Conservation (phyloP, 1,140 invertebrate species). For the Nymphalis io region DNA sequence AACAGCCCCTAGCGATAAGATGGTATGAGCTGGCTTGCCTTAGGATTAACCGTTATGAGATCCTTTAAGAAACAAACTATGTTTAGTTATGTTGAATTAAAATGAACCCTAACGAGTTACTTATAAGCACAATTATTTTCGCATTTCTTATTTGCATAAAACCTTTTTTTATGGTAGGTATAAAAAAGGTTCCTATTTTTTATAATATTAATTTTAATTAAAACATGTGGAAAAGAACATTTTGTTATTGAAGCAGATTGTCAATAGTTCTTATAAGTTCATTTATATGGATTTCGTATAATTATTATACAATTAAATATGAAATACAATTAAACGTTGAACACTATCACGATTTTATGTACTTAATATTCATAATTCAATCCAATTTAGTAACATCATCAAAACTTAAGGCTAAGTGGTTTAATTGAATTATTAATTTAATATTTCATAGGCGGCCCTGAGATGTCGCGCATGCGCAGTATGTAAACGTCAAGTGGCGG, state of each 20-base stretch:
- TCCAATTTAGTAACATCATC: slow-evolving; percentile 32
- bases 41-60: slow-evolving; percentile 10
- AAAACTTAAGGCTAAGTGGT: slow-evolving; percentile 34
- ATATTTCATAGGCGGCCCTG: slow-evolving; percentile 51
- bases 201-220: too few species aligned
- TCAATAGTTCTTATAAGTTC: too few species aligned
- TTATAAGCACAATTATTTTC: too few species aligned
- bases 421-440: slow-evolving; percentile 41
- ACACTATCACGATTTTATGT: background rate
- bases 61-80: slow-evolving; percentile 2
- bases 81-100: background rate
- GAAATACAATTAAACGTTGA: background rate
- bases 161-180: too few species aligned
- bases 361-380: slow-evolving; percentile 25
- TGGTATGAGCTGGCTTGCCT: slow-evolving; percentile 36
- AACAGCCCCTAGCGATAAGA: slow-evolving; percentile 36
- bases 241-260: too few species aligned
- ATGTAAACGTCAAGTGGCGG: slow-evolving; percentile 48
- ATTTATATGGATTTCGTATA: too few species aligned
- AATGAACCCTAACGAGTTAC: too few species aligned
- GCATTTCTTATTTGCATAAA: too few species aligned
- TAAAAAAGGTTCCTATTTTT: too few species aligned
- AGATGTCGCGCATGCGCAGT: slow-evolving; percentile 51
- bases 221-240: too few species aligned
- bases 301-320: too few species aligned